A percentile compares a stretch with the other conserved stretches of the same genome.
phyloP scores from a whole-genome alignment of 2,888 invertebrate species.

The Lacanobia wlatinum region DNA sequence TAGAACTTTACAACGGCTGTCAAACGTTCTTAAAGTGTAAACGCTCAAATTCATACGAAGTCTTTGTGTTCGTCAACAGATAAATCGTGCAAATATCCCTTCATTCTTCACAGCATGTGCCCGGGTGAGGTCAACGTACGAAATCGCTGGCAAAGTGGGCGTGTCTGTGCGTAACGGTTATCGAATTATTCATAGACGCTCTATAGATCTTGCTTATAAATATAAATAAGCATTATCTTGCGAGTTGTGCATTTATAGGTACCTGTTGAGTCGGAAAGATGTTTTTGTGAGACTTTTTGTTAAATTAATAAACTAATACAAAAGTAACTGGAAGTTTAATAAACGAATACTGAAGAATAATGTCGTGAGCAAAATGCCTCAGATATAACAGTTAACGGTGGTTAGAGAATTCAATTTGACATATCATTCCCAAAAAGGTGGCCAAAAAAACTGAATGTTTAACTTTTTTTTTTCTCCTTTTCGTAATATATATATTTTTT shows the following conservation, averaged over 20 bases:
- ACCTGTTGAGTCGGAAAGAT: constrained; percentile 16
- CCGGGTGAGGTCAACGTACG: constrained; percentile 69
- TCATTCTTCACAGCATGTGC: constrained; percentile 30
- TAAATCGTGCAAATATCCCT: constrained; percentile 52
- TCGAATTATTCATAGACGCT: constrained; percentile 60
- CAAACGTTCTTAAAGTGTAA: neutral
- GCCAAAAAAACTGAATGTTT: too few species aligned
- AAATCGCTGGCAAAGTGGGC: constrained; percentile 68
- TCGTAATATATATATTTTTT: too few species aligned
- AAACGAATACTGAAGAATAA: neutral
- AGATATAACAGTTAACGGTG: too few species aligned
- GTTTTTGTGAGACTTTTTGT: constrained; percentile 2
- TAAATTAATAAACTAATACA: neutral
- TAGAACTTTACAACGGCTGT: neutral
- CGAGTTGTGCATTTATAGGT: constrained; percentile 10
- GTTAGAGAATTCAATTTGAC: too few species aligned
- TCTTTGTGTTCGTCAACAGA: constrained; percentile 28
- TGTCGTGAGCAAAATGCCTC: too few species aligned
- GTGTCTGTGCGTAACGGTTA: constrained; percentile 64
- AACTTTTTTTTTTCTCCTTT: too few species aligned
- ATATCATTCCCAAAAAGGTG: too few species aligned
- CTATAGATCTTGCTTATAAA: constrained; percentile 33
- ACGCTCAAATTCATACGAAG: neutral
- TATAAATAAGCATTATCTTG: constrained; percentile 25
- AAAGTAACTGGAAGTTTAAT: neutral